Conservation (phyloP, 2,113 vertebrate genomes). For the Australoheros scitulus region DNA sequence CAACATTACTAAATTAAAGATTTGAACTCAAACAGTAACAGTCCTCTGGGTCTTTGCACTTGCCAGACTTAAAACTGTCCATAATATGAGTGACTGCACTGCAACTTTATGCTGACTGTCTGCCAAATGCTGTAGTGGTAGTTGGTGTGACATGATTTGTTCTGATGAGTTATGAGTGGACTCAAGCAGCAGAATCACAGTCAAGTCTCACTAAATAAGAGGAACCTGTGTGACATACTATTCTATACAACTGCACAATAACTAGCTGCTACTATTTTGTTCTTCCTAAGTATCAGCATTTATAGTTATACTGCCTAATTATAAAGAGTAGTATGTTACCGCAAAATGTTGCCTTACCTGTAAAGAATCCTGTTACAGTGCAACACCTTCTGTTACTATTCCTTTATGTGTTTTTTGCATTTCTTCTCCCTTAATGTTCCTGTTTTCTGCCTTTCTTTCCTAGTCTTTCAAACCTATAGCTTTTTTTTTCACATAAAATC, state of each 20-base stretch:
- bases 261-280: neutral
- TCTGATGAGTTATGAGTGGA: neutral
- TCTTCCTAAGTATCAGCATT: neutral
- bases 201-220: conserved; percentile 2
- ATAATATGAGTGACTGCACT: neutral
- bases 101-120: neutral
- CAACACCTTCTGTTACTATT: neutral
- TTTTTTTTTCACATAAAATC: conserved; percentile 34
- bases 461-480: conserved; percentile 10
- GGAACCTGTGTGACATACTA: neutral
- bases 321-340: neutral
- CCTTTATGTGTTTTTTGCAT: neutral
- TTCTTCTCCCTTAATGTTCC: neutral
- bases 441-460: neutral
- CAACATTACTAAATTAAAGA: neutral
- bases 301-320: neutral
- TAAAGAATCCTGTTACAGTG: neutral
- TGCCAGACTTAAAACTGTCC: neutral
- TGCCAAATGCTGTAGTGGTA: neutral
- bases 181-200: neutral
- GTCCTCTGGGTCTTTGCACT: neutral
- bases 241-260: neutral
- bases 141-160: neutral
- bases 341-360: neutral
- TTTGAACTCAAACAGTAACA: neutral